Evolutionary conservation across 2,113 vertebrate species (phyloP).

Genomic region (Megaleporinus macrocephalus): DNA sequence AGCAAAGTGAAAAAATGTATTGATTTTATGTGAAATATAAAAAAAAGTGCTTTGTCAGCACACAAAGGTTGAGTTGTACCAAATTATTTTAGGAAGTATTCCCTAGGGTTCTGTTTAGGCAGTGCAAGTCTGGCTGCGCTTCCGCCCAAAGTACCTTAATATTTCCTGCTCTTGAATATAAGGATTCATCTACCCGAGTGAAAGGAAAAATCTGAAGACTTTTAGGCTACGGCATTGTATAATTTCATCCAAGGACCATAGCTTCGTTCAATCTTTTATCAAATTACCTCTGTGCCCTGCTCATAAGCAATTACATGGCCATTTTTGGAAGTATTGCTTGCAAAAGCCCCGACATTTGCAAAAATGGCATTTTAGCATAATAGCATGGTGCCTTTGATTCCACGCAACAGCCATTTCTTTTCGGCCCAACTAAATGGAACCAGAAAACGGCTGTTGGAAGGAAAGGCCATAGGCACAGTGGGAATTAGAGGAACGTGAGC

Average conservation of each 20-base stretch:
- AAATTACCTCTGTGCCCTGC: conserved; percentile 41
- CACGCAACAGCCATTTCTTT: conserved; percentile 74
- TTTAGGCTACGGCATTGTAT: background rate
- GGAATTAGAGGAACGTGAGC: conserved; percentile 65
- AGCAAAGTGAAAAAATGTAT: background rate
- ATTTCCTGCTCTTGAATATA: conserved; percentile 25
- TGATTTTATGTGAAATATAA: background rate
- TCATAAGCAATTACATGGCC: conserved; percentile 34
- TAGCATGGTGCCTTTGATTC: conserved; percentile 66
- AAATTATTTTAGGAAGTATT: background rate
- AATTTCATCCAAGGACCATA: conserved; percentile 5
- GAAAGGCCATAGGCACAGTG: conserved; percentile 68
- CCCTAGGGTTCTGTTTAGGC: background rate
- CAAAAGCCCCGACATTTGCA: conserved; percentile 56
- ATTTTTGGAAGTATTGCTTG: conserved; percentile 49
- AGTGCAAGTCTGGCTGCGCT: conserved; percentile 6
- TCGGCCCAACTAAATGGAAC: conserved; percentile 53
- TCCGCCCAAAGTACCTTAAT: conserved; percentile 17
- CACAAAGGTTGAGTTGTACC: background rate
- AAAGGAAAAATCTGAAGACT: conserved; percentile 24
- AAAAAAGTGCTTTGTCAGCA: conserved; percentile 6
- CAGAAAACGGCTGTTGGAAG: conserved; percentile 73
- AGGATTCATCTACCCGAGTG: conserved; percentile 18
- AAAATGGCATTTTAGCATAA: conserved; percentile 60
- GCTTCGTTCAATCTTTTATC: conserved; percentile 21